phyloP scores from a whole-genome alignment of 2,113 vertebrate genomes.

The Burhinus oedicnemus region DNA sequence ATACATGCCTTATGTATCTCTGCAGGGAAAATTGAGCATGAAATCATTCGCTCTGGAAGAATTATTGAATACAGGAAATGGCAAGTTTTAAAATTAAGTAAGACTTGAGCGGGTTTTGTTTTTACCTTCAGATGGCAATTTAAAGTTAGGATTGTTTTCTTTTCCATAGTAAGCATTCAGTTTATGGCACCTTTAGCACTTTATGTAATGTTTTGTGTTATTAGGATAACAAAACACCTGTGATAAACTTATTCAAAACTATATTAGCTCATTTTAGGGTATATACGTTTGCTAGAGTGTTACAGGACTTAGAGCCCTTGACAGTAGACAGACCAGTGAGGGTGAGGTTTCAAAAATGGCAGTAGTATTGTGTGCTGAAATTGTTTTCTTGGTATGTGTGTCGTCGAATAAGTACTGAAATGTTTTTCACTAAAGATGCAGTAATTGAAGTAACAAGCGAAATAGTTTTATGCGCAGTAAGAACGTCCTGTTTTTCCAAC shows the following conservation, averaged over 20 bases:
- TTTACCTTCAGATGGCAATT: not conserved
- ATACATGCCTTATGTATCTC: not conserved
- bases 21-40: conserved; percentile 32
- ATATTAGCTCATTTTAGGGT: not conserved
- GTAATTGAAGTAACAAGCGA: not conserved
- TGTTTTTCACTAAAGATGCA: not conserved
- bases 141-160: not conserved
- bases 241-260: not conserved
- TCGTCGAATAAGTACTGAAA: not conserved
- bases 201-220: not conserved
- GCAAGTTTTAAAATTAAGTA: conserved; percentile 6
- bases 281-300: not conserved
- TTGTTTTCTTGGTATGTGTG: not conserved
- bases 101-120: not conserved
- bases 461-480: not conserved
- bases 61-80: conserved; percentile 6
- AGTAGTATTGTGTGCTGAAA: not conserved
- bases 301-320: not conserved
- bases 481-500: not conserved
- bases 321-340: not conserved
- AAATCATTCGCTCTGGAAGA: not conserved
- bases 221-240: not conserved
- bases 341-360: not conserved
- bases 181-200: not conserved
- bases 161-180: not conserved